Percentiles rank a stretch among this genome's conserved stretches.
Conservation (phyloP, 2,113 vertebrate species). For the Deroptyus accipitrinus region DNA sequence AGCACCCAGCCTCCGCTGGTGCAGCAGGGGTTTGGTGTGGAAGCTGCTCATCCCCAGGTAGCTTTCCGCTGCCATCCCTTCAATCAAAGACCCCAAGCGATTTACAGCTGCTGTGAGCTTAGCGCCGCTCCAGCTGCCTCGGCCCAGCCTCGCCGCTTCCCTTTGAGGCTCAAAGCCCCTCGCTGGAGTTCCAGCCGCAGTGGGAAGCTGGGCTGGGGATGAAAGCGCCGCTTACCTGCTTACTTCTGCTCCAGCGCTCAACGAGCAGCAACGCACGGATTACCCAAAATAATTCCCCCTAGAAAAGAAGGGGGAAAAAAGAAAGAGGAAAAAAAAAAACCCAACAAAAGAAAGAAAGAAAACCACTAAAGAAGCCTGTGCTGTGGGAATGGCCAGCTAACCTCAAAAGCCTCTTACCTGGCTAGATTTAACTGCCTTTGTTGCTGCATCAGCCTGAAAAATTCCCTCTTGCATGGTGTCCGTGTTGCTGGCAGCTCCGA, state of each 20-base stretch:
- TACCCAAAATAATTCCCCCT: slow-evolving; percentile 54
- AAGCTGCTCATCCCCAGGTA: not conserved
- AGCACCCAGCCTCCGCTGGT: accelerated
- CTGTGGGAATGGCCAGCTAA: slow-evolving; percentile 19
- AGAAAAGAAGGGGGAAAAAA: not conserved
- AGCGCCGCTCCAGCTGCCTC: not conserved
- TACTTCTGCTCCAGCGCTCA: slow-evolving; percentile 49
- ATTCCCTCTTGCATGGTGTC: slow-evolving; percentile 5
- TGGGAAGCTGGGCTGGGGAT: not conserved
- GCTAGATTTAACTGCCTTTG: slow-evolving; percentile 60
- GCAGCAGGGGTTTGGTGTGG: not conserved
- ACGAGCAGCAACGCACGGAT: slow-evolving; percentile 1
- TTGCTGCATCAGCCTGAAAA: slow-evolving; percentile 55
- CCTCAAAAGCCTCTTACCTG: slow-evolving; percentile 57
- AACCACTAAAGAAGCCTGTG: not conserved
- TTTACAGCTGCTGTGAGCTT: not conserved
- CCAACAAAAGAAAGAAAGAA: not conserved
- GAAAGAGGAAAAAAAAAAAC: too few species aligned
- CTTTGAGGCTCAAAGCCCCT: slow-evolving; percentile 38
- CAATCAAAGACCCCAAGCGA: not conserved
- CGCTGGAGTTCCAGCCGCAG: not conserved
- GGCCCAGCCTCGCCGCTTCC: not conserved
- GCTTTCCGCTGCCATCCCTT: not conserved
- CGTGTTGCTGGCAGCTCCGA: not conserved
- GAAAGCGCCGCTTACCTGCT: slow-evolving; percentile 37